phyloP scores from a whole-genome alignment of 2,888 invertebrate species.

The Synanthedon tipuliformis region DNA sequence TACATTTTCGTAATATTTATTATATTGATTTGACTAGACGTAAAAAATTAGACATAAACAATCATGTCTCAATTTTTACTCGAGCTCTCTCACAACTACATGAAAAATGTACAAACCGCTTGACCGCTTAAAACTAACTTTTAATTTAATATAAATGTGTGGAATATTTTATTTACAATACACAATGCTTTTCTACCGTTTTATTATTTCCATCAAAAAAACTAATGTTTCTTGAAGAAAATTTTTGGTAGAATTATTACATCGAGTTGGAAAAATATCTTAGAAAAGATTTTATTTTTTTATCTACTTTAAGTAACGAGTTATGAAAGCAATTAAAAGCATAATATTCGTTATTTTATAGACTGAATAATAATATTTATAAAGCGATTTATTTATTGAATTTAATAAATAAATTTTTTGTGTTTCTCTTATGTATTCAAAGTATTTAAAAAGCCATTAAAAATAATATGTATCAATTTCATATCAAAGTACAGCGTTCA shows the following conservation, averaged over 20 bases:
- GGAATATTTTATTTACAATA: not conserved
- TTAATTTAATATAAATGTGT: constrained; percentile 17
- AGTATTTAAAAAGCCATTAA: no score
- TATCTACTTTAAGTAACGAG: no score
- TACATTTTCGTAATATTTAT: not conserved
- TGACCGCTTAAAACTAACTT: constrained; percentile 39
- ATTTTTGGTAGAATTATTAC: not conserved
- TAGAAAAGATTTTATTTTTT: no score
- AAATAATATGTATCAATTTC: no score
- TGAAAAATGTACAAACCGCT: constrained; percentile 42
- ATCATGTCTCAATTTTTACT: constrained; percentile 40
- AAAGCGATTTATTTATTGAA: not conserved
- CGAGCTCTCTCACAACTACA: constrained; percentile 26
- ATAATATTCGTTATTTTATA: no score
- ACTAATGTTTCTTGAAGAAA: not conserved
- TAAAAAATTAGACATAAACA: constrained; percentile 39
- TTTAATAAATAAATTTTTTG: no score
- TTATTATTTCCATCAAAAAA: not conserved
- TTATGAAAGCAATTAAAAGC: no score
- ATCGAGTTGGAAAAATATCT: no score
- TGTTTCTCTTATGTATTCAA: no score
- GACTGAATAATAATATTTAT: no score
- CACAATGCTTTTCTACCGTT: not conserved
- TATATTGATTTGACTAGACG: constrained; percentile 57
- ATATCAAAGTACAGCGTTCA: no score